These are phyloP conservation scores for Sialis fuliginosa DNA, from an alignment of 2,888 invertebrate species.

Conservation along the genomic window DNA sequence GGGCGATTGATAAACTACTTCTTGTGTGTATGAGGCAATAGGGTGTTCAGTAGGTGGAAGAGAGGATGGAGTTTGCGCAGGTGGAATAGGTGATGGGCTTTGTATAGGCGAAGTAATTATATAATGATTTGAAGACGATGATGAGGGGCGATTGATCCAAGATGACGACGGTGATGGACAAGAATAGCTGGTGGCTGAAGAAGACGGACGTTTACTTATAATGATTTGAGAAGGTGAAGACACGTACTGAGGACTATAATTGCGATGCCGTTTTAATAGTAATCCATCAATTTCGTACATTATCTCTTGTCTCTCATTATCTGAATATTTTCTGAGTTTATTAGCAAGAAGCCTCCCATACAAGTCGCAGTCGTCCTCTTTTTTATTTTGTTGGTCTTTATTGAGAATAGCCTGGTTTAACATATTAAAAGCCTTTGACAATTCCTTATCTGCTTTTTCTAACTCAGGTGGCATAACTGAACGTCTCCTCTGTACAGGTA, in stretches of 20 bases:
- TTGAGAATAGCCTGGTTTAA: not conserved
- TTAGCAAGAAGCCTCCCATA: conserved; percentile 10
- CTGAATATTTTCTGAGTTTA: conserved; percentile 9
- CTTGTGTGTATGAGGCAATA: too few species aligned
- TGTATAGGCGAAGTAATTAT: too few species aligned
- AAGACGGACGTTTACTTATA: not conserved
- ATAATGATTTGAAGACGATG: too few species aligned
- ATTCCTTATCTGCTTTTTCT: conserved; percentile 6
- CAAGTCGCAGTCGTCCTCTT: conserved; percentile 10
- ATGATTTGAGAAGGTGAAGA: too few species aligned
- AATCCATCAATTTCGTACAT: conserved; percentile 10
- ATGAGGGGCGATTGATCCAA: too few species aligned
- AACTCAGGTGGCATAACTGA: conserved; percentile 7
- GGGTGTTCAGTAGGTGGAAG: too few species aligned
- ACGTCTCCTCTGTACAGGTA: not conserved
- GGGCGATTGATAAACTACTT: too few species aligned
- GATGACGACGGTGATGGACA: too few species aligned
- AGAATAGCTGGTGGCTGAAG: too few species aligned
- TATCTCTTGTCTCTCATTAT: conserved; percentile 8
- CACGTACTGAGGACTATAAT: too few species aligned
- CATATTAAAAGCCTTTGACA: conserved; percentile 5
- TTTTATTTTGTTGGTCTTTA: conserved; percentile 2
- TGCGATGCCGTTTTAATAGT: not conserved
- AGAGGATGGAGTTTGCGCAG: too few species aligned
- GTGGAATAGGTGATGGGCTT: too few species aligned